These are phyloP conservation scores for Phaonia tiefii DNA, from an alignment of 2,888 invertebrate species.

Conservation along the genomic window DNA sequence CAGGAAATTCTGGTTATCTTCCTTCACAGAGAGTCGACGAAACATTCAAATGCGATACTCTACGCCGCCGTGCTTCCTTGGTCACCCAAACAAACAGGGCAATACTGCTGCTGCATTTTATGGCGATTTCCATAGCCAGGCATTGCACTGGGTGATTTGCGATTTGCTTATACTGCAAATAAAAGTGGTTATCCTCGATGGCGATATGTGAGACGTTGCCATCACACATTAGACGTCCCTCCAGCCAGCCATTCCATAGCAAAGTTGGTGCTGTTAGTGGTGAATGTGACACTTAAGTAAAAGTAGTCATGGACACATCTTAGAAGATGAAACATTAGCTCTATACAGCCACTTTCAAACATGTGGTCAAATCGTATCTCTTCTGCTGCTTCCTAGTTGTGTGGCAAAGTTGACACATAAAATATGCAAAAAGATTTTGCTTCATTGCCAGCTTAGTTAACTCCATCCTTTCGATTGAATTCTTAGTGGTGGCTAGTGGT, in stretches of 20 bases:
- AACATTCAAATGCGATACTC: too few relatives aligned
- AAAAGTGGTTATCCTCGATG: constrained; percentile 22
- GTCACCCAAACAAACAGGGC: too few relatives aligned
- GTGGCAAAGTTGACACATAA: constrained; percentile 26
- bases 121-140: constrained; percentile 51
- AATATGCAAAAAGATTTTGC: constrained; percentile 12
- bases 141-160: constrained; percentile 26
- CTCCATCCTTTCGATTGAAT: background rate
- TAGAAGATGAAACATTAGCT: background rate
- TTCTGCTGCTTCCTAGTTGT: background rate
- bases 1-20: constrained; percentile 61
- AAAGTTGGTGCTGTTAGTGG: constrained; percentile 38
- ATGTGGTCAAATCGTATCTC: constrained; percentile 4
- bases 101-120: constrained; percentile 21
- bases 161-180: constrained; percentile 36
- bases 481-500: constrained; percentile 1
- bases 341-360: too few relatives aligned
- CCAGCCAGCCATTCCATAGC: background rate
- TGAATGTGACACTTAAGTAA: constrained; percentile 51
- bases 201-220: background rate
- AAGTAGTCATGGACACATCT: constrained; percentile 41
- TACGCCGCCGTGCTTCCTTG: too few relatives aligned
- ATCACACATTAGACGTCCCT: too few relatives aligned
- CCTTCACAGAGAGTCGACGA: background rate
- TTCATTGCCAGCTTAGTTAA: background rate